Percentiles rank a stretch among this genome's conserved stretches.
Conservation (phyloP, 2,113 vertebrate genomes). For the Amphilophus citrinellus region DNA sequence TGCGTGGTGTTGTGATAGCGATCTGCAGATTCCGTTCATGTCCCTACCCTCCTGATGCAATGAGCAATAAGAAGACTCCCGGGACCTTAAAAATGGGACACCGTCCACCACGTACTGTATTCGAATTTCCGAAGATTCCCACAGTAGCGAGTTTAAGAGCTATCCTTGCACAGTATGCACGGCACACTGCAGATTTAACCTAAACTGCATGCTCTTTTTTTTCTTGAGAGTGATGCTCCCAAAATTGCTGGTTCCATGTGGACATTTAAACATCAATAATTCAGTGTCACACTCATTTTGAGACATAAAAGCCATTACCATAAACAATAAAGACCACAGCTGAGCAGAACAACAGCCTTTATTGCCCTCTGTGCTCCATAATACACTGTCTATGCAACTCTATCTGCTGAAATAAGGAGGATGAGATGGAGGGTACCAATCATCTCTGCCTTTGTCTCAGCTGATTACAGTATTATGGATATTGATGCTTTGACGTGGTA, state of each 20-base stretch:
- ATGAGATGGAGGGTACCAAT: constrained; percentile 4
- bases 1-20: constrained; percentile 6
- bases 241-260: constrained; percentile 14
- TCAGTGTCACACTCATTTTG: constrained; percentile 32
- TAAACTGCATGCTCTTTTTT: background rate
- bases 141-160: background rate
- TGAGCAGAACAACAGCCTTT: constrained; percentile 7
- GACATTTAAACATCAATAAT: constrained; percentile 43
- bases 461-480: background rate
- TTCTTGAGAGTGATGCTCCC: background rate
- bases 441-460: constrained; percentile 22
- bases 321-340: constrained; percentile 16
- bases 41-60: constrained; percentile 17
- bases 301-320: constrained; percentile 36
- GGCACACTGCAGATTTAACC: background rate
- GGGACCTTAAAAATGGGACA: background rate
- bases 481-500: background rate
- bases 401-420: background rate
- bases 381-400: background rate
- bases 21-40: constrained; percentile 8
- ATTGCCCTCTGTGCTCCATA: background rate
- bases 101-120: background rate
- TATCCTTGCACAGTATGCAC: rapidly evolving
- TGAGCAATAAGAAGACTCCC: constrained; percentile 11
- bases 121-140: background rate